These are phyloP conservation scores for Heptranchias perlo DNA, from an alignment of 2,113 vertebrate species.

Conservation along the genomic window DNA sequence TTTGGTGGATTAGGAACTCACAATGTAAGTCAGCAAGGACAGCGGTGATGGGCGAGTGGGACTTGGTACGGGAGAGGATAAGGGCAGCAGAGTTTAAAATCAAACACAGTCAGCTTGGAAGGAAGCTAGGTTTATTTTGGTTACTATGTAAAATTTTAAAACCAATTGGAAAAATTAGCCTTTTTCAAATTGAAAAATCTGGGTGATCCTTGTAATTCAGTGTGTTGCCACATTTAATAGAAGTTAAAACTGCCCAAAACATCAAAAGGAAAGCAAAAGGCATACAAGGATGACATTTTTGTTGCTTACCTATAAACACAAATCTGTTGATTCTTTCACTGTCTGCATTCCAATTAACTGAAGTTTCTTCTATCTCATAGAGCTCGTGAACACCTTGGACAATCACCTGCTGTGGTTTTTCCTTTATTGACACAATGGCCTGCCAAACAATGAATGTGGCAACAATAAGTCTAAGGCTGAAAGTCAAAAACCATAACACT, in stretches of 20 bases:
- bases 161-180: not conserved
- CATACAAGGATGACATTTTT: not conserved
- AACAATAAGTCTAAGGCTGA: not conserved
- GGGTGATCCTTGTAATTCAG: not conserved
- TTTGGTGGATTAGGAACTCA: not conserved
- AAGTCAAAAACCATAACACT: not conserved
- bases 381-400: constrained; percentile 89
- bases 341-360: constrained; percentile 68
- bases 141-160: not conserved
- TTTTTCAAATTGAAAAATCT: not conserved
- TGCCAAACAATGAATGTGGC: constrained; percentile 50
- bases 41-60: not conserved
- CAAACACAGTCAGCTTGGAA: not conserved
- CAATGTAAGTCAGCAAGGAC: not conserved
- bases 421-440: constrained; percentile 80
- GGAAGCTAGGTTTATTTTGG: not conserved
- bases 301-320: constrained; percentile 78
- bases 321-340: constrained; percentile 70
- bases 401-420: constrained; percentile 78
- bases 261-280: not conserved
- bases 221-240: not conserved
- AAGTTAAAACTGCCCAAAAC: not conserved
- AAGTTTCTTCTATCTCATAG: constrained; percentile 87
- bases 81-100: not conserved
- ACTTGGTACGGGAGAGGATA: not conserved